phyloP scores from a whole-genome alignment of 2,888 invertebrate species.

The Drosophila aldrichi region DNA sequence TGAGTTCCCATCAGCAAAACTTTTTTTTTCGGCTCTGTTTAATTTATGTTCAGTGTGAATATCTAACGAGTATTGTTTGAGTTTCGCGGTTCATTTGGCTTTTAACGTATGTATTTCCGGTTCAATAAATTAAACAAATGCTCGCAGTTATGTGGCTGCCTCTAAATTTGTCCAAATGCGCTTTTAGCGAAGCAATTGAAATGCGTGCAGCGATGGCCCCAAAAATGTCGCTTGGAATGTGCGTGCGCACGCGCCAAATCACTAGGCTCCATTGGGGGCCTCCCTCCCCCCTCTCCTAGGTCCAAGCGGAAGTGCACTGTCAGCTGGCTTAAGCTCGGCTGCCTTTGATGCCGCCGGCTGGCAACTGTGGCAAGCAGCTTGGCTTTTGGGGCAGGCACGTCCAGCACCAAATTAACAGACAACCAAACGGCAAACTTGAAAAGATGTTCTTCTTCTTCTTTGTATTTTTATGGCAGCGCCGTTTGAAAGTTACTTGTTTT shows the following conservation, averaged over 20 bases:
- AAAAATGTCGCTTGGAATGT: conserved; percentile 49
- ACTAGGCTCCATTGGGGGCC: not conserved
- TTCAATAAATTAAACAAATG: conserved; percentile 49
- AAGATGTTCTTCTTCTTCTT: conserved; percentile 29
- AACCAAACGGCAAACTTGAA: conserved; percentile 69
- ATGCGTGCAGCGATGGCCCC: conserved; percentile 46
- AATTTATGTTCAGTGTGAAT: conserved; percentile 24
- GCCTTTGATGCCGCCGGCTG: conserved; percentile 45
- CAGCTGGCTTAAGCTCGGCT: conserved; percentile 43
- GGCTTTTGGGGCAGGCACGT: conserved; percentile 61
- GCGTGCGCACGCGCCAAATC: conserved; percentile 65
- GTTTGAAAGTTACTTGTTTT: conserved; percentile 23
- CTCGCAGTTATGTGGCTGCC: conserved; percentile 20
- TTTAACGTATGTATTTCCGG: conserved; percentile 68
- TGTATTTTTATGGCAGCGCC: conserved; percentile 29
- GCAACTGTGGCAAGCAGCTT: conserved; percentile 25
- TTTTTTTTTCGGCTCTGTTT: not conserved
- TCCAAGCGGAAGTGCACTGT: conserved; percentile 72
- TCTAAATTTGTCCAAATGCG: conserved; percentile 56
- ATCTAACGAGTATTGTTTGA: conserved; percentile 31
- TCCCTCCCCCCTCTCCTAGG: no score
- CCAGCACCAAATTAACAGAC: conserved; percentile 54
- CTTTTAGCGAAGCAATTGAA: conserved; percentile 58
- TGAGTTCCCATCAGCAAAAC: not conserved
- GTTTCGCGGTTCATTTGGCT: conserved; percentile 67